Evolutionary conservation across 2,888 invertebrate genomes (phyloP), one percentile per base, ranked within the genome.

Genomic region (Neoscelio sp.): DNA sequence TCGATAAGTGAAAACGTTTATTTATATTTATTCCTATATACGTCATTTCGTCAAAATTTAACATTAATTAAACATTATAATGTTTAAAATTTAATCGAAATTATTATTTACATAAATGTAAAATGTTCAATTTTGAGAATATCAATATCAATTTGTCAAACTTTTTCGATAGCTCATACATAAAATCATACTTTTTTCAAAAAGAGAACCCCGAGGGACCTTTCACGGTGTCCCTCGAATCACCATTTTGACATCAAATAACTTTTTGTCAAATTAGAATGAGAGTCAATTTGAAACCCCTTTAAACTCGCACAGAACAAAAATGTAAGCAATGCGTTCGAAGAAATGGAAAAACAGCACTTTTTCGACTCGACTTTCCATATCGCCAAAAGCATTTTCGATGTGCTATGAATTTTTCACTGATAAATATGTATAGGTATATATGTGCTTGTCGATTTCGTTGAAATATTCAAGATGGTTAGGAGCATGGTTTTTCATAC

Each of bases 391-490:
- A 67, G 67, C 65, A 67, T 78, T 65, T 54, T 67, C 65, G 58
- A 78, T 78, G 38, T 60, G 54, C 54, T 67, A 78, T 78, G 67
- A 67, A 73, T 78, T 67, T 62, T 62, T 40, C 54, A 52, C 40
- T 48, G 78, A 73, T 77, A 77, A 71, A 71, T 77, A 77, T 73
- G 60, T 73, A 73, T 73, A 46, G 54, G 18, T 70, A 42, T 73
- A 73, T 56, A 67, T 50, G 8, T 40, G 35, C 20, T 48, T 44
- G 54, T 78, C 67, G 71, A 78, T 78, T 78, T 56, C 73, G 62
- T 33, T 78, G 62, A 78, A 78, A 78, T 73, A 78, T 78, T 73
- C 73, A 73, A 73, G 62, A 73, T 73, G 54, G 30, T 71, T 62
- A 54, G 44, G 18, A 71, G 50, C 44, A 52, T 71, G 44, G 50